phyloP scores from a whole-genome alignment of 2,113 vertebrate species.

The Octodon degus region DNA sequence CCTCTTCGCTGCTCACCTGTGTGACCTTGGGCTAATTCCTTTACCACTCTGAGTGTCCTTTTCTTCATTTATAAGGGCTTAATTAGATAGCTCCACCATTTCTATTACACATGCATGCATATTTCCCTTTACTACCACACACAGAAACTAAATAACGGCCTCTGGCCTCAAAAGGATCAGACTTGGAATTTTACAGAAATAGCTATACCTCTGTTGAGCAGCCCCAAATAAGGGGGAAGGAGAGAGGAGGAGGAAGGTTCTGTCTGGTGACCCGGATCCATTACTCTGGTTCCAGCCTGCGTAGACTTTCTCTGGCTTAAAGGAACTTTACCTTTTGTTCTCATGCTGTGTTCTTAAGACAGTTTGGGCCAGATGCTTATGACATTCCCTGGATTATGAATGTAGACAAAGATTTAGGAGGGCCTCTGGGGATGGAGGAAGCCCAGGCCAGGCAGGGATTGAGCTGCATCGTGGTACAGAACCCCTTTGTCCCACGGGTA shows the following conservation, averaged over 20 bases:
- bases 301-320: background rate
- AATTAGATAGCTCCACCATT: background rate
- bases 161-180: background rate
- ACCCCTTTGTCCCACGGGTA: background rate
- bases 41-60: background rate
- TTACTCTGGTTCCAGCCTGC: background rate
- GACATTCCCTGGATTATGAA: background rate
- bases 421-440: background rate
- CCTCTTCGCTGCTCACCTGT: background rate
- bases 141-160: background rate
- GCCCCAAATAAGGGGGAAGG: background rate
- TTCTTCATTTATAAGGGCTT: background rate
- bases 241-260: background rate
- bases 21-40: background rate
- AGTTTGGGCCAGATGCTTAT: background rate
- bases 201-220: too few species aligned
- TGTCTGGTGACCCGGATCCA: background rate
- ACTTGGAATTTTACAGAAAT: background rate
- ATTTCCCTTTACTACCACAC: background rate
- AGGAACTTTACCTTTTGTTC: background rate
- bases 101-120: background rate
- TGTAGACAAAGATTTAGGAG: background rate
- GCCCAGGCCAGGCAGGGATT: background rate
- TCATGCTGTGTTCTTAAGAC: background rate
- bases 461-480: too few species aligned